Conservation (phyloP, 1,140 invertebrate species). For the Cydia fagiglandana region DNA sequence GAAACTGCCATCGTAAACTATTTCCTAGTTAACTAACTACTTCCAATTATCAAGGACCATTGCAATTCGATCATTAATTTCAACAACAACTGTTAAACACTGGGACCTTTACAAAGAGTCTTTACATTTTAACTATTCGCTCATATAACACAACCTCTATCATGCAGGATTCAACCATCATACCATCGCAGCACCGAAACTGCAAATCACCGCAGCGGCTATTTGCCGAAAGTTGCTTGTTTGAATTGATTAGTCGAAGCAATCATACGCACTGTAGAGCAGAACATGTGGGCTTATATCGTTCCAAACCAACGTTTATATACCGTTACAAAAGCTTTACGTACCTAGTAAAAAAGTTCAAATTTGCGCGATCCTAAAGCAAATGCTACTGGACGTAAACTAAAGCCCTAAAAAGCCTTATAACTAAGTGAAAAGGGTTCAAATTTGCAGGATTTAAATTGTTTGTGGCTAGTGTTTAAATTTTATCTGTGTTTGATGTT, state of each 20-base stretch:
- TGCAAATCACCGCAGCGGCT: neutral
- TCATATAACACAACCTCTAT: neutral
- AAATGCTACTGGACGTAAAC: neutral
- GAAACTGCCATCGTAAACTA: no score
- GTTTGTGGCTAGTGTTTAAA: neutral
- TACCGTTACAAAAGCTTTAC: neutral
- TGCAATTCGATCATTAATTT: no score
- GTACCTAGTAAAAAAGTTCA: neutral
- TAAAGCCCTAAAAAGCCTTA: neutral
- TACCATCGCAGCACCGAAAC: neutral
- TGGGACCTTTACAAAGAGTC: no score
- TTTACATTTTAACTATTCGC: no score
- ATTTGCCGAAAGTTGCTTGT: conserved; percentile 9
- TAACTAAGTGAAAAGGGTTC: neutral
- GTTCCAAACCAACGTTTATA: neutral
- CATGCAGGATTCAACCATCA: neutral
- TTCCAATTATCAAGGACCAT: no score
- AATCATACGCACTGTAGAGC: conserved; percentile 4
- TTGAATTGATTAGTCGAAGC: conserved; percentile 16
- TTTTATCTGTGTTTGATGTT: conserved; percentile 8
- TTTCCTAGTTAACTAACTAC: no score
- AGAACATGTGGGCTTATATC: conserved; percentile 11
- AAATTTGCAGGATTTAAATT: neutral
- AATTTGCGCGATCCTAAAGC: neutral
- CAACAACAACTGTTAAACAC: no score